phyloP scores from a whole-genome alignment of 2,113 vertebrate species.

The Rutilus rutilus region DNA sequence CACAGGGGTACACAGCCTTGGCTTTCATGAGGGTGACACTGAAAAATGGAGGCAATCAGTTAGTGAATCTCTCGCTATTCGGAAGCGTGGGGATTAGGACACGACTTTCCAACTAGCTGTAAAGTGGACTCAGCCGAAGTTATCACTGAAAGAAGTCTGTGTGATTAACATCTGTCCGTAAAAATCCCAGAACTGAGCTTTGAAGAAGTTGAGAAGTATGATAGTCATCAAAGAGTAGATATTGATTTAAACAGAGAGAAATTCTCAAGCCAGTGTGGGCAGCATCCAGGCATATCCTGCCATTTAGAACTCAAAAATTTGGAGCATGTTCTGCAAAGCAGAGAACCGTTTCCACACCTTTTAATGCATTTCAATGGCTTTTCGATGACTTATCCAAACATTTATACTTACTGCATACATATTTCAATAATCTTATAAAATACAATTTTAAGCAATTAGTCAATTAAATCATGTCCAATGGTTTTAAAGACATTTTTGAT shows the following conservation, averaged over 20 bases:
- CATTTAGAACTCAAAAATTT: neutral
- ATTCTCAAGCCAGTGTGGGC: conserved; percentile 59
- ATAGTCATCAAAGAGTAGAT: conserved; percentile 64
- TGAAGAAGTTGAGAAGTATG: conserved; percentile 12
- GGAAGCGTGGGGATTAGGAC: conserved; percentile 67
- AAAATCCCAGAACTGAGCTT: conserved; percentile 1
- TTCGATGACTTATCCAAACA: neutral
- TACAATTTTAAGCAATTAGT: neutral
- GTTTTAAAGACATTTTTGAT: neutral
- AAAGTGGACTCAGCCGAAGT: conserved; percentile 20
- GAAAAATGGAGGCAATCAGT: conserved; percentile 81
- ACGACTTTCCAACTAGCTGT: conserved; percentile 67
- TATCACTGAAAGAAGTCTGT: conserved; percentile 26
- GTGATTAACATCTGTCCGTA: conserved; percentile 17
- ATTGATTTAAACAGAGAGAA: conserved; percentile 33
- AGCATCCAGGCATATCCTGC: conserved; percentile 43
- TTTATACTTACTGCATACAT: neutral
- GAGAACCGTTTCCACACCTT: neutral
- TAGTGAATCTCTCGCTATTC: conserved; percentile 66
- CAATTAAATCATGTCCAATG: neutral
- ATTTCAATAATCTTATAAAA: neutral
- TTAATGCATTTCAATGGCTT: neutral
- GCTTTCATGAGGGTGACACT: conserved; percentile 86
- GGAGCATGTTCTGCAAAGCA: neutral
- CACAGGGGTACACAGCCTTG: conserved; percentile 92